Conservation (phyloP, 2,888 invertebrate species). For the Amorpha juglandis region DNA sequence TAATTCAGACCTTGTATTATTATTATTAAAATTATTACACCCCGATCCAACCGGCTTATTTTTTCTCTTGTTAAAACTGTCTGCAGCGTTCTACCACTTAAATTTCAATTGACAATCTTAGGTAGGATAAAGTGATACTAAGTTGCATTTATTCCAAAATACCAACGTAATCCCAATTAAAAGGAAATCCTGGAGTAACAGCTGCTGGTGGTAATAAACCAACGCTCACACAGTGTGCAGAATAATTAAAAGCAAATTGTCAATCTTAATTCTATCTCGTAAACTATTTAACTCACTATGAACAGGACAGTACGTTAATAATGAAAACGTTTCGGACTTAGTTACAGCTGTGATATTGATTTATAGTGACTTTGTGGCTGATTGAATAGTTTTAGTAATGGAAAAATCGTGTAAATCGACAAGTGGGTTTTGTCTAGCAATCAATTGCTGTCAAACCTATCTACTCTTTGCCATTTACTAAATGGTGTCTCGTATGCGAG, state of each 20-base stretch:
- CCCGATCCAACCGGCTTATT: too few species aligned
- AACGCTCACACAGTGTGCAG: background rate
- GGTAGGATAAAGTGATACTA: too few species aligned
- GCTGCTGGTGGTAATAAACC: background rate
- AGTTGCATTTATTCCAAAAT: too few species aligned
- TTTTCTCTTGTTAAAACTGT: too few species aligned
- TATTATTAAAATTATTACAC: too few species aligned
- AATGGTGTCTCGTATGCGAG: background rate
- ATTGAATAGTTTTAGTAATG: background rate
- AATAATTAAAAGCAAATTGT: conserved; percentile 11
- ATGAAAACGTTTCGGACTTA: conserved; percentile 28
- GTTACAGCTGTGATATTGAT: background rate
- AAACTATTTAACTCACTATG: conserved; percentile 5
- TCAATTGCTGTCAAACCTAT: background rate
- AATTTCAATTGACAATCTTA: too few species aligned
- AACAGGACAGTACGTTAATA: background rate
- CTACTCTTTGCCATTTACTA: background rate
- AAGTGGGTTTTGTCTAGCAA: background rate
- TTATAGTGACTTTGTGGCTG: background rate
- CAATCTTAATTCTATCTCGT: conserved; percentile 4
- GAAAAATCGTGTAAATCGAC: background rate
- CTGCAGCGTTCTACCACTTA: too few species aligned
- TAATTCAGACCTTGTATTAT: too few species aligned
- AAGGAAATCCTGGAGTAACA: background rate
- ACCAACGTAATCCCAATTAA: too few species aligned